Base-by-base conservation (phyloP, 2,888 invertebrate genomes). In the Netelia fuscicornis region DNA sequence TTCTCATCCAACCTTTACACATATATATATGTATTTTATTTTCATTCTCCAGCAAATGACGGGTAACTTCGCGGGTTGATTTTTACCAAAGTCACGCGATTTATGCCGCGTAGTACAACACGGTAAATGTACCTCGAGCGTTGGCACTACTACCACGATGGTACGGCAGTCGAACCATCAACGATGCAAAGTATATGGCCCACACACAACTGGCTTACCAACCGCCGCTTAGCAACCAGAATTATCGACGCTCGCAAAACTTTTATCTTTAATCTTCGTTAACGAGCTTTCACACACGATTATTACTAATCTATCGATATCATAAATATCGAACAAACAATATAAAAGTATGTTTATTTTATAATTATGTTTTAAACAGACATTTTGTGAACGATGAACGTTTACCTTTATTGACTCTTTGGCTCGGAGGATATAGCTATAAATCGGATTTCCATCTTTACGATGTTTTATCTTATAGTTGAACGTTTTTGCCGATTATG, bases 71-170 rank as follows among this genome's bases (percentile, higher is more conserved):
- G 52, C 17, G 2, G 52, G 20, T 62, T 54, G n/a, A 81, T 79
- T 79, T 79, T 79, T 79, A 71, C 78, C 62, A 71, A 79, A 79
- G 70, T 79, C 71, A 79, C 78, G 71, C 78, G 70, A 79, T 70
- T 78, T 64, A 79, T 71, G 8, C 64, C 71, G 64, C 37, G 37
- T 72, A 42, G 60, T 64, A 68, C 17, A n/a, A 23, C 62, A 60
- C 62, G 64, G 64, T 72, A 71, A 54, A 79, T 79, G 70, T 64
- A 71, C 71, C 71, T 30, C 54, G 20, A 48, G 13, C 48, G 48
- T 48, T 48, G 44, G 67, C 48, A 78, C 65, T 58, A 67, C 11
- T 20, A 75, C n/a, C 20, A 37, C 30, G 17, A 37, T 37, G 37
- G 13, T 48, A 48, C 13, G 2, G 48, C 48, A 48, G 13, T 48